Base-by-base conservation (phyloP, 1,140 invertebrate genomes). In the Papilio dardanus region DNA sequence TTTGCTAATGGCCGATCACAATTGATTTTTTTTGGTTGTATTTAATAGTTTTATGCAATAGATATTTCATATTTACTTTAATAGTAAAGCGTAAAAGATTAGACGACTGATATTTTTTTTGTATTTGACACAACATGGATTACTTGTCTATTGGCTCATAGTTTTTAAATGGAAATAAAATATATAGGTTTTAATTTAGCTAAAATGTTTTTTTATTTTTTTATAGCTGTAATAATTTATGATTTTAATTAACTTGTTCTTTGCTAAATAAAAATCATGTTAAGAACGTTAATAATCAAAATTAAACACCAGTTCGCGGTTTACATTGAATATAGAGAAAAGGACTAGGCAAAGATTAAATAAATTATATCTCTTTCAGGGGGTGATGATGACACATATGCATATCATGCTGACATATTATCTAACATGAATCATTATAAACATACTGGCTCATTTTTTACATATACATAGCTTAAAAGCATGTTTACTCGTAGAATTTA, bases 1-100 rank as follows among this genome's bases (percentile, higher is more conserved):
- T 35, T 68, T 12, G 33, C 66, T 68, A 68, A 68, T 35, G 19
- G 66, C 66, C 66, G 66, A 68, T 68, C 33, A 40, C 35, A 68
- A 68, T 68, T 40, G 62, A 33, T 66, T 66, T 66, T 65, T 58
- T 31, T 37, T 37, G 4, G 7, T 37, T 37, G 35, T 37, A 37
- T 37, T 37, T 37, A 37, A 66, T 66, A 30, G 62, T 66, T 66
- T 66, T 31, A 66, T 16, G 62, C 24, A 66, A 66, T 30, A 14
- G 54, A 62, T 62, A 62, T 2, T 4, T 12, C 16, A 46, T 46
- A 46, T 46, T 46, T 46, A 46, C 42, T 46, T 46, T 16, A 16
- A 46, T 46, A 46, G 14, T 46, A 46, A 46, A 19, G 16, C 42
- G 16, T 46, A 46, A 46, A 46, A 46, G 42, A 46, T 46, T 37